phyloP scores from a whole-genome alignment of 2,113 vertebrate species.

The human region GRCh38 chr3:102306501-102307000 shows the following conservation, averaged over 20 bases:
- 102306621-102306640: background rate
- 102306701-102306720: constrained; percentile 24
- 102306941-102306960: background rate
- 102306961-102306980: no score
- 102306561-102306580: background rate
- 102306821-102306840: constrained; percentile 10
- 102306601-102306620: background rate
- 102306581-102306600: background rate
- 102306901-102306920: constrained; percentile 58
- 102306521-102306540: background rate
- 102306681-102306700: background rate
- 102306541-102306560: background rate
- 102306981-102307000: no score
- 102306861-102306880: constrained; percentile 33
- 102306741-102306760: constrained; percentile 52
- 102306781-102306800: constrained; percentile 51
- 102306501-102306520: background rate
- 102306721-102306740: background rate
- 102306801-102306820: constrained; percentile 26
- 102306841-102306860: constrained; percentile 44
- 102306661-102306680: background rate
- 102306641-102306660: background rate
- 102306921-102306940: constrained; percentile 61
- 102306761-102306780: constrained; percentile 42
- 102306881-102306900: constrained; percentile 53